Evolutionary conservation across 2,113 vertebrate species (phyloP).

Genomic region (Orycteropus afer): DNA sequence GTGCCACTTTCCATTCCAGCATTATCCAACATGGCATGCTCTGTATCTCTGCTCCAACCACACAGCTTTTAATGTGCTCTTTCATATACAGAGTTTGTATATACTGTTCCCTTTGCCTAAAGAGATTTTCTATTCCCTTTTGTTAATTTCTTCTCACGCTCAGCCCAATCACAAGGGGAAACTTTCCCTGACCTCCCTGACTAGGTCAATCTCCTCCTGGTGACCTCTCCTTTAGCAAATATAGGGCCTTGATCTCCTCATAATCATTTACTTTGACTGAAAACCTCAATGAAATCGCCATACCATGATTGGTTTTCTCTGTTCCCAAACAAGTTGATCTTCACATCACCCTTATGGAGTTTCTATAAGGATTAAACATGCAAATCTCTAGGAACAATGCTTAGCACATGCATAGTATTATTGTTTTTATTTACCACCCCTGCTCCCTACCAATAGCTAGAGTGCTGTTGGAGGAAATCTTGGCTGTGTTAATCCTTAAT

Average conservation of each 20-base stretch:
- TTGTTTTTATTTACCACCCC: slow-evolving; percentile 27
- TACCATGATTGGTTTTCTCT: neutral
- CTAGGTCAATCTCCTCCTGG: neutral
- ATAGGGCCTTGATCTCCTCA: neutral
- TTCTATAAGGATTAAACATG: neutral
- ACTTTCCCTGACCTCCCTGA: neutral
- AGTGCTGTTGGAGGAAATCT: neutral
- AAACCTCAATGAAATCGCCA: neutral
- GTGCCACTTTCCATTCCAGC: neutral
- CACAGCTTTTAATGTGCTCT: neutral
- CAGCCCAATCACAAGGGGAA: neutral
- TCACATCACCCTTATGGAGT: neutral
- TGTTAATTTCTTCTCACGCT: neutral
- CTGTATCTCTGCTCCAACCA: neutral
- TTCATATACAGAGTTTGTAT: neutral
- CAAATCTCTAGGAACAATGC: neutral
- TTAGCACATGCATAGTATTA: neutral
- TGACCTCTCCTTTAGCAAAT: neutral
- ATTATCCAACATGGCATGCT: neutral
- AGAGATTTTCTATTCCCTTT: neutral
- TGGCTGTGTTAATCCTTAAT: slow-evolving; percentile 3
- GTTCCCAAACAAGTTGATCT: neutral
- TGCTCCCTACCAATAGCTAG: neutral
- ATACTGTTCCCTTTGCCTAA: neutral
- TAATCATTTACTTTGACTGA: neutral